phyloP scores from a whole-genome alignment of 2,113 vertebrate genomes.

The Aramus guarauna region DNA sequence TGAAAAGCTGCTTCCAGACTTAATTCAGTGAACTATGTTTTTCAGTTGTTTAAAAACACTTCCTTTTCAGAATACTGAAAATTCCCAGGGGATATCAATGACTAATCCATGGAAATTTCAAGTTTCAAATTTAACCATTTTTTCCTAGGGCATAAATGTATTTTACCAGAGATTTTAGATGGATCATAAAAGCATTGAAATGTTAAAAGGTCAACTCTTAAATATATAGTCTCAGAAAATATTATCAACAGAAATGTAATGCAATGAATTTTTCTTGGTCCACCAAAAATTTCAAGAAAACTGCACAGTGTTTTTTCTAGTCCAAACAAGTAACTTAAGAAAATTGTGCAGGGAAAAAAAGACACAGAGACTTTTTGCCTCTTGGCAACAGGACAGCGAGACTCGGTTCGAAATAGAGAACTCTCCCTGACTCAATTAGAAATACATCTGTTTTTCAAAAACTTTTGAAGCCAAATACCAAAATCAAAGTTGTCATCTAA shows the following conservation, averaged over 20 bases:
- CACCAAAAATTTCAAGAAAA: neutral
- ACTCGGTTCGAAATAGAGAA: neutral
- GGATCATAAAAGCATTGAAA: neutral
- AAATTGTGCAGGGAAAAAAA: neutral
- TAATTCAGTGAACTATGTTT: neutral
- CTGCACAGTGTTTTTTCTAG: neutral
- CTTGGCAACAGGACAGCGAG: neutral
- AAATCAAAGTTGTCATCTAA: neutral
- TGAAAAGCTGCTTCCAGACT: neutral
- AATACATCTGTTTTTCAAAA: constrained; percentile 1
- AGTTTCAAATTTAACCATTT: constrained; percentile 16
- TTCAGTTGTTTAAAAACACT: neutral
- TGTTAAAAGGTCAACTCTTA: neutral
- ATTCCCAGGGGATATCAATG: neutral
- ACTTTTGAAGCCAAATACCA: neutral
- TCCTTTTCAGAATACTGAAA: constrained; percentile 3
- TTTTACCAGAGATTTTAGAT: neutral
- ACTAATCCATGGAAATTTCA: neutral
- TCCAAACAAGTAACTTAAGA: neutral
- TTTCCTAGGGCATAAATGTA: neutral
- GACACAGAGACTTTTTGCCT: neutral
- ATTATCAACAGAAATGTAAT: neutral
- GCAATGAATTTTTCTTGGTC: neutral
- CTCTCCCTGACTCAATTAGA: neutral
- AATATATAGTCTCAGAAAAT: neutral